phyloP scores from a whole-genome alignment of 2,113 vertebrate genomes.

The Pygoscelis adeliae region DNA sequence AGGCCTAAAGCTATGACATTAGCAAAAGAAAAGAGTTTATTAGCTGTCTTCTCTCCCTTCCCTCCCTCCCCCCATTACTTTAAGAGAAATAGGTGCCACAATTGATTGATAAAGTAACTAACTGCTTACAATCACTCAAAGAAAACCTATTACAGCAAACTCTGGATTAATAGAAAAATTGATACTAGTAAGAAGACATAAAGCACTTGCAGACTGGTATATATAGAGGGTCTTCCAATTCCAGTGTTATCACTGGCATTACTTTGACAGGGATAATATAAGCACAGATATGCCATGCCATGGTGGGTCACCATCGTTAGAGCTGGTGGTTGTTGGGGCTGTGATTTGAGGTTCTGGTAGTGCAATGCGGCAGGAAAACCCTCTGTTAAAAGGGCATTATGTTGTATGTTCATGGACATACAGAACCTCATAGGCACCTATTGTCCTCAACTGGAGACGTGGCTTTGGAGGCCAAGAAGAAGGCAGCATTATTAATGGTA shows the following conservation, averaged over 20 bases:
- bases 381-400: not conserved
- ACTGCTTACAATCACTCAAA: not conserved
- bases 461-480: accelerated
- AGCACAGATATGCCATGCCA: not conserved
- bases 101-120: not conserved
- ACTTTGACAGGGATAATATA: not conserved
- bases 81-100: not conserved
- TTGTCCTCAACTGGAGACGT: not conserved
- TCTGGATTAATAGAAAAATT: not conserved
- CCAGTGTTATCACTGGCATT: not conserved
- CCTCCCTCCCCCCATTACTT: not conserved
- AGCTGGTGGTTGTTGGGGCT: not conserved
- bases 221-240: not conserved
- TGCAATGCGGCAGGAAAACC: not conserved
- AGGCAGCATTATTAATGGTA: not conserved
- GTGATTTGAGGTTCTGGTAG: not conserved
- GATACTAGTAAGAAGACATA: not conserved
- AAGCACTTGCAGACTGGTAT: not conserved
- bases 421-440: not conserved
- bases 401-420: not conserved
- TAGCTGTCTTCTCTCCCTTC: not conserved
- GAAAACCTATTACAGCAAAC: not conserved
- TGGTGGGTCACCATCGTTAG: not conserved
- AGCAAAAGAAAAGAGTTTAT: not conserved
- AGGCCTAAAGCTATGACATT: not conserved